Conservation (phyloP, 2,888 invertebrate genomes). For the Mimas tiliae region DNA sequence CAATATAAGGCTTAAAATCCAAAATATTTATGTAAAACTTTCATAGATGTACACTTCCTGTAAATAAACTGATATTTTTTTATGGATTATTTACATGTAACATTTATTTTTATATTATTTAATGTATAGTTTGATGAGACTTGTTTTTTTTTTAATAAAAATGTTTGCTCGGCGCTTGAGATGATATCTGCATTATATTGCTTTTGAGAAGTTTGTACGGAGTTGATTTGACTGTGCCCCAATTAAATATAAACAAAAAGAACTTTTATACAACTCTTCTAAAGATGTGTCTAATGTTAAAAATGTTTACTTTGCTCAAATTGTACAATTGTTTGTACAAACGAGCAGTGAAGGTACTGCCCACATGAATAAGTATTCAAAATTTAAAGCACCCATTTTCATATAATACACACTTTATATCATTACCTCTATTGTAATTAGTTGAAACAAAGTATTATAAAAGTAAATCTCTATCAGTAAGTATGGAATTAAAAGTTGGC, state of each 20-base stretch:
- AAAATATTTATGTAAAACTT: slow-evolving; percentile 40
- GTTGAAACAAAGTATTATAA: slow-evolving; percentile 51
- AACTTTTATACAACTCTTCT: slow-evolving; percentile 26
- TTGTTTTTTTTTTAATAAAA: slow-evolving; percentile 51
- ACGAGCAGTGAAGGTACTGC: slow-evolving; percentile 8
- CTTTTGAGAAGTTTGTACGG: slow-evolving; percentile 27
- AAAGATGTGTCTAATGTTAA: slow-evolving; percentile 15
- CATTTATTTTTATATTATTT: slow-evolving; percentile 74
- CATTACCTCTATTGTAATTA: slow-evolving; percentile 34
- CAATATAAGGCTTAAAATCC: slow-evolving; percentile 24
- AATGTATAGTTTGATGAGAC: slow-evolving; percentile 68
- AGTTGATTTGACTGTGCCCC: slow-evolving; percentile 28
- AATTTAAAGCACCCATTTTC: slow-evolving; percentile 32
- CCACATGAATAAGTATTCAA: slow-evolving; percentile 9
- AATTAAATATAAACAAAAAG: slow-evolving; percentile 28
- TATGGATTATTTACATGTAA: slow-evolving; percentile 70
- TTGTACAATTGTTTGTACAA: slow-evolving; percentile 24
- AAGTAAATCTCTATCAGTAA: slow-evolving; percentile 55
- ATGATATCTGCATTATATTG: slow-evolving; percentile 33
- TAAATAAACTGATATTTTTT: slow-evolving; percentile 77
- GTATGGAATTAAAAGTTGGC: slow-evolving; percentile 70
- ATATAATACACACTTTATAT: slow-evolving; percentile 37
- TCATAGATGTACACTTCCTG: slow-evolving; percentile 56
- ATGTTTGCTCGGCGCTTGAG: slow-evolving; percentile 47
- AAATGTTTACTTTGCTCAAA: slow-evolving; percentile 29